Evolutionary conservation across 23 tunicate species (phyloP).

Genomic region (Halocynthia roretzi): DNA sequence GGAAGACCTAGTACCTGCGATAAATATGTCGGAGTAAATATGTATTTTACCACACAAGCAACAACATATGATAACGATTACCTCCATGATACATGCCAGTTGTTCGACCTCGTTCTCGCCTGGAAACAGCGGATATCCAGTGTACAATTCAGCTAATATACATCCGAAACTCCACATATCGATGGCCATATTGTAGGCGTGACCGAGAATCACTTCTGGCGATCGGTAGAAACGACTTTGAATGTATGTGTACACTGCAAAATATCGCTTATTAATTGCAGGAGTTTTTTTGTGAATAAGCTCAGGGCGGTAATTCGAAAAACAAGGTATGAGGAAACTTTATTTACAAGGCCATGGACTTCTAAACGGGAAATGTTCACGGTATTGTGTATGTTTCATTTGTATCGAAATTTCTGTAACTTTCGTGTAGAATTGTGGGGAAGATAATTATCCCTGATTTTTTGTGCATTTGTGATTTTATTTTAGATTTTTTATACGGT

Average conservation of each 20-base stretch:
- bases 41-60: not conserved
- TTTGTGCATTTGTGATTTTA: no score
- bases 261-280: not conserved
- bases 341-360: no score
- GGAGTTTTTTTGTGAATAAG: not conserved
- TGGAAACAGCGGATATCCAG: conserved; percentile 92
- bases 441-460: no score
- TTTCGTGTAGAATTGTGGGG: no score
- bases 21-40: not conserved
- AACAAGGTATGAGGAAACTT: no score
- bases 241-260: conserved; percentile 97
- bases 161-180: conserved; percentile 99
- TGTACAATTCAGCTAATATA: conserved; percentile 86
- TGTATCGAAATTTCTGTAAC: no score
- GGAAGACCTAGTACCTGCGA: conserved; percentile 80
- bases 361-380: no score
- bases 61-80: conserved; percentile 3
- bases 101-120: conserved; percentile 99
- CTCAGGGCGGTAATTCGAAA: no score
- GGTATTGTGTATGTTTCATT: no score
- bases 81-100: conserved; percentile 99
- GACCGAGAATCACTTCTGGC: conserved; percentile 99
- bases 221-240: conserved; percentile 98
- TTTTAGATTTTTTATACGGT: no score
- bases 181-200: conserved; percentile 87